Conservation (phyloP, 1,140 invertebrate species). For the Myzus persicae region DNA sequence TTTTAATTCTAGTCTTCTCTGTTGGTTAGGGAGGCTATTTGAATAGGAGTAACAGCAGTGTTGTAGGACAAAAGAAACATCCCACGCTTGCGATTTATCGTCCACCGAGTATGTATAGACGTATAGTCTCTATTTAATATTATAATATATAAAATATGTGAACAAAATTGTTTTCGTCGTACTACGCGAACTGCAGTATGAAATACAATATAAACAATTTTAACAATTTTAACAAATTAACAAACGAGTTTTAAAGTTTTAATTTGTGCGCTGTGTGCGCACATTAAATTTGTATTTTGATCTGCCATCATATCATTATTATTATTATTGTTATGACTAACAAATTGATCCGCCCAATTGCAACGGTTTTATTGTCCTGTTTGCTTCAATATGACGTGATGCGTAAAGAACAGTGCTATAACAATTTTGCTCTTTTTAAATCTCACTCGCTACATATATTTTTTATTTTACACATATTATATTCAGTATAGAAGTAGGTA, state of each 20-base stretch:
- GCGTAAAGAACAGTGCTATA: not conserved
- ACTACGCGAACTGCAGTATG: not conserved
- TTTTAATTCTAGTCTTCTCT: not conserved
- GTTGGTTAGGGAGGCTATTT: conserved; percentile 36
- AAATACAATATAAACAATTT: not conserved
- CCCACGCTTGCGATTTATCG: conserved; percentile 87
- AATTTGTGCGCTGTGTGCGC: not conserved
- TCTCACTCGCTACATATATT: not conserved
- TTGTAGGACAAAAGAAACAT: conserved; percentile 63
- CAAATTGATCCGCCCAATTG: not conserved
- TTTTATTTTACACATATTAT: not conserved
- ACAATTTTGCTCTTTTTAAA: not conserved
- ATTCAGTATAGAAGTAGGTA: not conserved
- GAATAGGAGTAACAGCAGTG: conserved; percentile 16
- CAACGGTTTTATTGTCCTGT: not conserved
- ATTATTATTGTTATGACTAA: not conserved
- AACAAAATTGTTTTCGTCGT: not conserved
- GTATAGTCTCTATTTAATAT: not conserved
- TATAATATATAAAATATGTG: not conserved
- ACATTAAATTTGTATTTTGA: not conserved
- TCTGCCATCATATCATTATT: not conserved
- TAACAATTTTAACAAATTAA: not conserved
- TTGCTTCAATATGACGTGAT: not conserved
- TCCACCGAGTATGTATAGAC: conserved; percentile 76
- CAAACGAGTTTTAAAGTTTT: not conserved